Conservation (phyloP, 2,888 invertebrate genomes). For the Gordius sp. region DNA sequence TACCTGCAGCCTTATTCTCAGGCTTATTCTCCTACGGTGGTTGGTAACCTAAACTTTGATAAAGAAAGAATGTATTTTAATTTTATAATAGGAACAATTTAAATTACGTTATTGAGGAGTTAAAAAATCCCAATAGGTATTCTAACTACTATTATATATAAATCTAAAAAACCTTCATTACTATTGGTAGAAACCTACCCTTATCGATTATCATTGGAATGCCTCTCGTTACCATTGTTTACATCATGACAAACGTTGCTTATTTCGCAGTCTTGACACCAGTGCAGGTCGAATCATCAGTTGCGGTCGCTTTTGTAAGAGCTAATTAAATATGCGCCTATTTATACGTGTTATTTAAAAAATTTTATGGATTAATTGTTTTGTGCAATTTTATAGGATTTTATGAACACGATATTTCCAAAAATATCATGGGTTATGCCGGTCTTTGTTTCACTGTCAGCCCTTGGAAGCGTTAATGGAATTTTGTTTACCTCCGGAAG, state of each 20-base stretch:
- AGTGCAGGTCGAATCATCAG: conserved; percentile 60
- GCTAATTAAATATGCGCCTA: background rate
- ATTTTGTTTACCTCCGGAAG: conserved; percentile 59
- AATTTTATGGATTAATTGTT: background rate
- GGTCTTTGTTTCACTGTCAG: conserved; percentile 72
- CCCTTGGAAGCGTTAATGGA: conserved; percentile 70
- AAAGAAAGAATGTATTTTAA: background rate
- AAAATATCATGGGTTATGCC: conserved; percentile 38
- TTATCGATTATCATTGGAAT: conserved; percentile 80
- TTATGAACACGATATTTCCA: background rate
- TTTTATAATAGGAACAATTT: background rate
- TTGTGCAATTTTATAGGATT: conserved; percentile 5
- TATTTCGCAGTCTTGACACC: conserved; percentile 83
- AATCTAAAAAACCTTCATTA: background rate
- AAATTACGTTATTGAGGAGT: conserved; percentile 9
- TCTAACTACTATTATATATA: no score
- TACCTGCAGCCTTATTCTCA: conserved; percentile 3
- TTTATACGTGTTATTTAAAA: background rate
- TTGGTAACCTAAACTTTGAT: background rate
- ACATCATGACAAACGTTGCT: conserved; percentile 74
- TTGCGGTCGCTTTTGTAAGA: conserved; percentile 72
- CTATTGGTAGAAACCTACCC: conserved; percentile 47
- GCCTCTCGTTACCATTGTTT: conserved; percentile 67
- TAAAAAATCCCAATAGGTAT: conserved; percentile 9
- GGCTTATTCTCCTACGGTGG: conserved; percentile 7